Evolutionary conservation across 2,113 vertebrate genomes (phyloP).

Genomic region (Eurypyga helias): DNA sequence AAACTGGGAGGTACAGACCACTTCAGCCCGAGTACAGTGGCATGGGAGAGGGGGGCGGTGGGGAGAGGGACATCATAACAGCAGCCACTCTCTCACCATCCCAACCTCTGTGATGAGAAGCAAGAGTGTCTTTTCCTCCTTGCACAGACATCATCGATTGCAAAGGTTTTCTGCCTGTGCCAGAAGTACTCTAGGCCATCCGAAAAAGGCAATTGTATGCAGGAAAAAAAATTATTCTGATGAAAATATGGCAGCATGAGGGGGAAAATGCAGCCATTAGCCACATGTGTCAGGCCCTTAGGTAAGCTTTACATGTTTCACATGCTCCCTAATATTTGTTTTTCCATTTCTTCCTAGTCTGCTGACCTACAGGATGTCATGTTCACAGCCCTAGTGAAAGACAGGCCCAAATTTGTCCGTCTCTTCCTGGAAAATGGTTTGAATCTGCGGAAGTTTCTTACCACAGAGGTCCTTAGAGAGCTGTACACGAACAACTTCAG

Average conservation of each 20-base stretch:
- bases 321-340: not conserved
- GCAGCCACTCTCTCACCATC: not conserved
- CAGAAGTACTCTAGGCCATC: not conserved
- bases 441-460: constrained; percentile 87
- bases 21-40: not conserved
- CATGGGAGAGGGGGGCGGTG: not conserved
- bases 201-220: not conserved
- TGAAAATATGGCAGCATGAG: not conserved
- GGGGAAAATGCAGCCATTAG: not conserved
- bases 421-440: constrained; percentile 93
- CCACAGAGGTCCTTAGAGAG: constrained; percentile 81
- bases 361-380: constrained; percentile 91
- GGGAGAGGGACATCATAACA: not conserved
- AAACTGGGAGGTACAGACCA: constrained; percentile 78
- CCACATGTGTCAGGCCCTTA: not conserved
- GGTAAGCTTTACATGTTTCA: not conserved
- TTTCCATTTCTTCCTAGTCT: constrained; percentile 76
- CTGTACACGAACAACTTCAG: constrained; percentile 86
- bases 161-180: not conserved
- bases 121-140: not conserved
- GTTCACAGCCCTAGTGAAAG: constrained; percentile 89
- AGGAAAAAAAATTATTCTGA: not conserved
- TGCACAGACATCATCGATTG: not conserved
- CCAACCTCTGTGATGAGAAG: not conserved
- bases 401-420: constrained; percentile 91